Base-by-base conservation (phyloP, 2,888 invertebrate genomes). In the Ennomos erosarius region DNA sequence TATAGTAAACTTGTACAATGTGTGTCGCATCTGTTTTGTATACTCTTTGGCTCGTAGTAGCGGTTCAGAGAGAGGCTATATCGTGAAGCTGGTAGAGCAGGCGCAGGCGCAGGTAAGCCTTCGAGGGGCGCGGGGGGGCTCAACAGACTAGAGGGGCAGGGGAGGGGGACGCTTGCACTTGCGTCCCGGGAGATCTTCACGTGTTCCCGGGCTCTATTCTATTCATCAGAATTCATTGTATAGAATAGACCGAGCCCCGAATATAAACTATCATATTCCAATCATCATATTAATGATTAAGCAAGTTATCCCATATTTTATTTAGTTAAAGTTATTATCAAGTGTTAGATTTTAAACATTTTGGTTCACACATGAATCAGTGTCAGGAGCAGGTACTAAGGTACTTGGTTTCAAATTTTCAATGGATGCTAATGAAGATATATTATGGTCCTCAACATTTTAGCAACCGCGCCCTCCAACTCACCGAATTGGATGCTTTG, bases 61-160 rank as follows among this genome's bases (percentile, higher is more conserved):
- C 84, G 83, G 86, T 81, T 84, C 76, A 74, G 73, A 62, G 77
- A 84, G 85, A 84, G 85, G 82, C 84, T 83, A 76, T 74, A 79
- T 74, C 74, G 74, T 60, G 60, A 62, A 58, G 52, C 59, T 56
- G 58, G 49, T 47, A 66, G 37, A 68, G 75, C 26, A 74, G 74
- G 77, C 76, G 79, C 78, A 65, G 70, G 78, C 78, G 85, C 88
- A 88, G 90, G 88, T 88, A 88, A 87, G 82, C 87, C 87, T 88
- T 73, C 80, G 71, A 69, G 71, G 69, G 70, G 62, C 56, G 62
- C 60, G 57, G 69, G 67, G 62, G 68, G 70, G 26, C 6, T 26
- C 26, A 67, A 67, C 44, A 51, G 64, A 56, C 52, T 26, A 26
- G 6, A 48, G 45, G 51, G 48, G 13, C 10, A 37, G 39, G 58